Conservation (phyloP, 2,888 invertebrate species). For the Parasteatoda lunata region DNA sequence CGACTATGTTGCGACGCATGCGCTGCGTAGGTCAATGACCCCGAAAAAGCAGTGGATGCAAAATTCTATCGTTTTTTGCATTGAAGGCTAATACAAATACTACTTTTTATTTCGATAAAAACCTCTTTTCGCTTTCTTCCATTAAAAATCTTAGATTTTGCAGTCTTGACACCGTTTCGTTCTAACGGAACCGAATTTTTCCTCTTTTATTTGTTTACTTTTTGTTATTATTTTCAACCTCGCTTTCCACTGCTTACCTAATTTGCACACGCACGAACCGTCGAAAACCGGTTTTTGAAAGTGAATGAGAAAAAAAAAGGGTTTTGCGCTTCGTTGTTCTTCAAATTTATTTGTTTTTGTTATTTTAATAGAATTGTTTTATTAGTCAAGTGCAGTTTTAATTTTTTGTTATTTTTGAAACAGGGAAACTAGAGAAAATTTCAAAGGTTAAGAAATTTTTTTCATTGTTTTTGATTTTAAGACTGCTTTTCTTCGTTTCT, state of each 20-base stretch:
- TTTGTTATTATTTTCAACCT: neutral
- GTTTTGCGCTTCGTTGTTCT: conserved; percentile 22
- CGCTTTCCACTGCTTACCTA: conserved; percentile 14
- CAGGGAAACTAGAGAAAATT: no score
- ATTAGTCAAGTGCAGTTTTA: conserved; percentile 34
- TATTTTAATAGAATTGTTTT: conserved; percentile 22
- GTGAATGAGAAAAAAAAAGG: neutral
- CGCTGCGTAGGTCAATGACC: conserved; percentile 60
- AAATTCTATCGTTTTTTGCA: conserved; percentile 27
- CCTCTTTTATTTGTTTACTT: conserved; percentile 13
- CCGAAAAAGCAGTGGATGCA: conserved; percentile 41
- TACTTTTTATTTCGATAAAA: conserved; percentile 25
- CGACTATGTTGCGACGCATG: conserved; percentile 36
- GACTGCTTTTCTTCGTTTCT: no score
- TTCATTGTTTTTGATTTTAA: no score
- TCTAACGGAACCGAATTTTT: neutral
- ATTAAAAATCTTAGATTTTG: neutral
- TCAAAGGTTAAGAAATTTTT: no score
- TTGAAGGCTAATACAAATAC: conserved; percentile 23
- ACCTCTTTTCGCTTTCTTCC: conserved; percentile 27
- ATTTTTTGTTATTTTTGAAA: neutral
- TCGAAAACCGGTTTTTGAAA: conserved; percentile 36
- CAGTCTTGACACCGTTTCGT: conserved; percentile 36
- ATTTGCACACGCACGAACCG: conserved; percentile 7
- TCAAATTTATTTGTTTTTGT: conserved; percentile 4